Percentiles rank a stretch among this genome's conserved stretches.
Conservation (phyloP, 2,888 invertebrate species). For the Oscheius myriophilus region DNA sequence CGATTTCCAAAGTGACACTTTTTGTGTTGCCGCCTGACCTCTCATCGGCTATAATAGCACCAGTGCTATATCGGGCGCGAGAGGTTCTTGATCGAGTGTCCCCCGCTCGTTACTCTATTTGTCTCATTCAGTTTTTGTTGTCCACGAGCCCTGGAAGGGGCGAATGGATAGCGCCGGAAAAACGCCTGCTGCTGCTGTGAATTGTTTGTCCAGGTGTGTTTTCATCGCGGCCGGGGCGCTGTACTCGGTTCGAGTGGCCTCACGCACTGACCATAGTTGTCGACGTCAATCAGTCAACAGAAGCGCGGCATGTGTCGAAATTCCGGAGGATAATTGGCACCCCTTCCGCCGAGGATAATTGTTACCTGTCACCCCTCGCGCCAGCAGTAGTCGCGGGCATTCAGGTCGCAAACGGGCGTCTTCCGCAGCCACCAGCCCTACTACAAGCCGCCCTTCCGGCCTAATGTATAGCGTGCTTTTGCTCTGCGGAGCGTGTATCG, state of each 20-base stretch:
- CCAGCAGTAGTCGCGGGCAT: too few relatives aligned
- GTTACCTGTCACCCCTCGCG: conserved; percentile 7
- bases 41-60: too few relatives aligned
- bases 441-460: background rate
- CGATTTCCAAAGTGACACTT: too few relatives aligned
- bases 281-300: conserved; percentile 18
- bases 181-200: background rate
- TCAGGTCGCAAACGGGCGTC: too few relatives aligned
- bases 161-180: background rate
- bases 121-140: too few relatives aligned
- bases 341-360: conserved; percentile 20
- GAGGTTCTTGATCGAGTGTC: too few relatives aligned
- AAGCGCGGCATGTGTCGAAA: conserved; percentile 4
- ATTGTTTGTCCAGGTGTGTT: conserved; percentile 12
- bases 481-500: conserved; percentile 28
- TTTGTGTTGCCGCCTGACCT: too few relatives aligned
- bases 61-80: too few relatives aligned
- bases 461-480: background rate
- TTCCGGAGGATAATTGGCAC: conserved; percentile 24
- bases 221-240: conserved; percentile 21
- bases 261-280: conserved; percentile 22
- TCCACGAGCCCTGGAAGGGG: background rate
- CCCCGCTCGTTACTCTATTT: too few relatives aligned
- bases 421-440: too few relatives aligned
- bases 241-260: conserved; percentile 26